Base-by-base conservation (phyloP, 1,140 invertebrate genomes). In the Piezodorus guildinii region DNA sequence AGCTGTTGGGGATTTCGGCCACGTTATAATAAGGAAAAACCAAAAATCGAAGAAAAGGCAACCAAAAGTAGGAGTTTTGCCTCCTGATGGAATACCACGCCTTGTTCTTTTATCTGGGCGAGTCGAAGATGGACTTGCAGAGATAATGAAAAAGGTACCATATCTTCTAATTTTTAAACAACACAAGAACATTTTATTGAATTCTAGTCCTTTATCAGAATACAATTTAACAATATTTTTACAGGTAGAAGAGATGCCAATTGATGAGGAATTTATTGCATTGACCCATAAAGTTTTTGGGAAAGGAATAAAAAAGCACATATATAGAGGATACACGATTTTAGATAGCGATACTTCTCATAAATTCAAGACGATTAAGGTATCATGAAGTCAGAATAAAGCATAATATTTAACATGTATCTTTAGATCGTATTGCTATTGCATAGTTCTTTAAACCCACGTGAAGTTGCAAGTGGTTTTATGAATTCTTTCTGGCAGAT, bases 1-100 rank as follows among this genome's bases (percentile, higher is more conserved):
- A n/a, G 81, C 85, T 71, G 81, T 82, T 67, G 83, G 83, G 23
- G 74, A 79, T 21, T 83, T 83, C 71, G 80, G 77, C n/a, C 83
- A 85, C 72, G 71, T 76, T n/a, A 69, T 85, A 19, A 62, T 84
- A 0, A 74, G 74, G 67, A 54, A 62, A 9, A 63, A 70, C 25
- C 44, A 51, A 21, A 71, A 70, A 63, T 51, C 43, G 39, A 67
- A 67, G 23, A n/a, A 46, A 12, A 44, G 17, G 17, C 14, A 46
- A 19, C 21, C 19, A 3, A 61, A 64, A 9, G 23, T 45, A 9
- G 21, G 30, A 10, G 25, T 54, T n/a, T 34, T 68, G n/a, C 66
- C 68, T 30, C 65, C 62, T 30, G 66, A 68, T 39, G 67, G 66
- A 34, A 63, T 71, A 27, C 69, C 69, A 5, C 65, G 71, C 21